Conservation (phyloP, 1,140 invertebrate genomes). For the Melitaea cinxia region DNA sequence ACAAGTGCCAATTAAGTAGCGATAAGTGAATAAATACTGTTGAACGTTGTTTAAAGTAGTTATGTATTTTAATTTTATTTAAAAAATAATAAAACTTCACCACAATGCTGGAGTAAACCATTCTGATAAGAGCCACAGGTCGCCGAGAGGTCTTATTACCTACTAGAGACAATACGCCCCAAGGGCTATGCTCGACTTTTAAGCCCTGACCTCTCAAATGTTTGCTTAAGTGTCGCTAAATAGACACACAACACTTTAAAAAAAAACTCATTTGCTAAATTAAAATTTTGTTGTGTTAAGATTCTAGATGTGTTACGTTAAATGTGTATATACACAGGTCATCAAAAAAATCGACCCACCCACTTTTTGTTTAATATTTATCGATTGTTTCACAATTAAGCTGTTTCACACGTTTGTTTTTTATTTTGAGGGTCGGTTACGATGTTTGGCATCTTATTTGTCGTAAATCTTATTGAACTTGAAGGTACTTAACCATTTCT, state of each 20-base stretch:
- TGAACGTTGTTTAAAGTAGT: no score
- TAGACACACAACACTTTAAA: conserved; percentile 6
- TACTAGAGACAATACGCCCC: conserved; percentile 55
- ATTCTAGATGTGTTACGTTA: neutral
- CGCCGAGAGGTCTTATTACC: conserved; percentile 55
- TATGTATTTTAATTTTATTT: neutral
- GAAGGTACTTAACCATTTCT: no score
- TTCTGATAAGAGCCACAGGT: conserved; percentile 41
- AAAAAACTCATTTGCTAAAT: neutral
- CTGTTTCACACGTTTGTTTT: no score
- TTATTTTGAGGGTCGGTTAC: no score
- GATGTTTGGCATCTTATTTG: no score
- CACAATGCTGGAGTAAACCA: neutral
- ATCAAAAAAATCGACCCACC: no score
- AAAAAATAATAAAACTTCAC: neutral
- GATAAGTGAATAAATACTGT: no score
- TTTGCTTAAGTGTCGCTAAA: conserved; percentile 21
- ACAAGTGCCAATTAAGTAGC: no score
- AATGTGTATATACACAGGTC: no score
- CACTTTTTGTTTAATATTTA: no score
- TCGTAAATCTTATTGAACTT: no score
- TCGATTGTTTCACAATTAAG: no score
- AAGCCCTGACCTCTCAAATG: conserved; percentile 38
- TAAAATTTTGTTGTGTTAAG: neutral
- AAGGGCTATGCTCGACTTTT: conserved; percentile 45